Evolutionary conservation across 2,797 vertebrate genomes (phyloP).

Genomic region (Silurus aristotelis): DNA sequence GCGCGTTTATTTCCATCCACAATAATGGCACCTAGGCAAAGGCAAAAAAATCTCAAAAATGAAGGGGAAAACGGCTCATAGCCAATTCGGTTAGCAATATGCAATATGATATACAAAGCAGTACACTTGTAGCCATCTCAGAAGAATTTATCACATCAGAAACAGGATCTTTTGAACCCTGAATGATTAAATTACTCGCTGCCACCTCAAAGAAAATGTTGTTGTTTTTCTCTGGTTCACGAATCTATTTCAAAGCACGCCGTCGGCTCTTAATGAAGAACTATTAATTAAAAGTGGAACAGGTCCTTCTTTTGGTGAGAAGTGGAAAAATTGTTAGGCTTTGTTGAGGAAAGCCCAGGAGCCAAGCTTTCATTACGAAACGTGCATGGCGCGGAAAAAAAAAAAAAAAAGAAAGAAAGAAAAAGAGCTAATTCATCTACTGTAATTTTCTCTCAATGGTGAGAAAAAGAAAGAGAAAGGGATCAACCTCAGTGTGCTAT

Average conservation of each 20-base stretch:
- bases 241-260: conserved; percentile 63
- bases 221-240: conserved; percentile 43
- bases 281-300: conserved; percentile 85
- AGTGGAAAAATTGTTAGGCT: conserved; percentile 77
- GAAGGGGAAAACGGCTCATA: too few species aligned
- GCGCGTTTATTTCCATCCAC: background rate
- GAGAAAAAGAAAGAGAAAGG: conserved; percentile 66
- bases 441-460: conserved; percentile 81
- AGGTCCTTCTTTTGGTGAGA: conserved; percentile 82
- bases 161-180: background rate
- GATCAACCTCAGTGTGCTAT: conserved; percentile 82
- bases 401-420: background rate
- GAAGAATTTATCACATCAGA: background rate
- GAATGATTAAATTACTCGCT: conserved; percentile 68
- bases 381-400: conserved; percentile 70
- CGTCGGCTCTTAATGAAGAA: conserved; percentile 71
- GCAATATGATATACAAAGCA: background rate
- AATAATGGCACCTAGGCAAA: background rate
- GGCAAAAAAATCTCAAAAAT: background rate
- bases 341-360: conserved; percentile 83
- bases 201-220: conserved; percentile 67
- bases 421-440: conserved; percentile 81
- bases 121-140: too few species aligned
- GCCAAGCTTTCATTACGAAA: conserved; percentile 83
- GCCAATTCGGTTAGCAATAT: too few species aligned